Evolutionary conservation across 2,888 invertebrate genomes (phyloP).

Genomic region (Metopia argyrocephala): DNA sequence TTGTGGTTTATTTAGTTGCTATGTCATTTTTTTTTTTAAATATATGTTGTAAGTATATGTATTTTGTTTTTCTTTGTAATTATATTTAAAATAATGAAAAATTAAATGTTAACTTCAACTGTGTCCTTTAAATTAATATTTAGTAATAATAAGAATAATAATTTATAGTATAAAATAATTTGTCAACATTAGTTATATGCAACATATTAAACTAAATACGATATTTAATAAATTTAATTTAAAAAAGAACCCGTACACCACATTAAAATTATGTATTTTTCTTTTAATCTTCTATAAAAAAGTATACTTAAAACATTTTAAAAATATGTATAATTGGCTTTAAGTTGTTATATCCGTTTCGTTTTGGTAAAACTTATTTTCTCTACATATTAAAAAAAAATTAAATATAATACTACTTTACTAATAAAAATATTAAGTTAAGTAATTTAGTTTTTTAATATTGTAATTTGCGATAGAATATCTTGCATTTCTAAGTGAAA

Average conservation of each 20-base stretch:
- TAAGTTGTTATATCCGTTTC: not conserved
- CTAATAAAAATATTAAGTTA: conserved; percentile 29
- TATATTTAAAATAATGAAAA: conserved; percentile 64
- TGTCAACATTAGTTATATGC: conserved; percentile 19
- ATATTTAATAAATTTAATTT: conserved; percentile 15
- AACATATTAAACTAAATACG: conserved; percentile 44
- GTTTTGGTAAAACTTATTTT: conserved; percentile 48
- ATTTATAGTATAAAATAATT: conserved; percentile 34
- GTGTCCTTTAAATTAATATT: conserved; percentile 68
- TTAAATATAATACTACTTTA: not conserved
- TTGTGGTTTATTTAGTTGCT: conserved; percentile 36
- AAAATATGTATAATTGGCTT: conserved; percentile 42
- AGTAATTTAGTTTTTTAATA: conserved; percentile 20
- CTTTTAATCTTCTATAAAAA: conserved; percentile 13
- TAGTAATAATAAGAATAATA: conserved; percentile 35
- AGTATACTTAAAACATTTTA: conserved; percentile 37
- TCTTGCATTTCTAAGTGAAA: not conserved
- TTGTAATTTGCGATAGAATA: not conserved
- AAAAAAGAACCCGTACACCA: conserved; percentile 63
- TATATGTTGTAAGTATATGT: not conserved
- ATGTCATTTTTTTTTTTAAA: conserved; percentile 9
- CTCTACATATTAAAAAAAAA: conserved; percentile 9
- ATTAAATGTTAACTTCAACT: conserved; percentile 76
- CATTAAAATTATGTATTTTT: conserved; percentile 50
- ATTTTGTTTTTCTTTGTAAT: not conserved